Evolutionary conservation across 2,888 invertebrate genomes (phyloP).

Genomic region (Cryptus viduatorius): DNA sequence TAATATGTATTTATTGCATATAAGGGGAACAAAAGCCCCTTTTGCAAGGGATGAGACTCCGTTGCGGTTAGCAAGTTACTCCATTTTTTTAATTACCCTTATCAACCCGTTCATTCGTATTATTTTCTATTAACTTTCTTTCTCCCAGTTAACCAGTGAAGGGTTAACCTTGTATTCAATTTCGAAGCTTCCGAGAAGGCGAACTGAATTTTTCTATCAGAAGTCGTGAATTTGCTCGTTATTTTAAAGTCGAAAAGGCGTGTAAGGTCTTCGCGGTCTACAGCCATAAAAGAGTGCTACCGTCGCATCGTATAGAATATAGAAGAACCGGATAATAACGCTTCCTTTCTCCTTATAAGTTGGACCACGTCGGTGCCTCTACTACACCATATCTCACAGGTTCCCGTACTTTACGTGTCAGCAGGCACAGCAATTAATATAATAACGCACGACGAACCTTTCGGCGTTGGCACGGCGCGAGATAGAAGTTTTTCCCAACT

Average conservation of each 20-base stretch:
- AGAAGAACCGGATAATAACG: slow-evolving; percentile 46
- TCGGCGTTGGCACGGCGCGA: slow-evolving; percentile 31
- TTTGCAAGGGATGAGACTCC: too few relatives aligned
- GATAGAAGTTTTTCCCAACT: slow-evolving; percentile 61
- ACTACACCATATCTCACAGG: slow-evolving; percentile 51
- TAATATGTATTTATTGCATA: too few relatives aligned
- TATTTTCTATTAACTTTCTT: background rate
- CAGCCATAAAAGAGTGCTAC: slow-evolving; percentile 48
- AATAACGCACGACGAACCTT: slow-evolving; percentile 71
- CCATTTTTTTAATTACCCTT: too few relatives aligned
- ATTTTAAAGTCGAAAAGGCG: slow-evolving; percentile 44
- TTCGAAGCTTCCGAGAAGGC: background rate
- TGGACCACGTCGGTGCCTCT: slow-evolving; percentile 35
- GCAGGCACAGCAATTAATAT: slow-evolving; percentile 73
- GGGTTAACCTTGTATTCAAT: background rate
- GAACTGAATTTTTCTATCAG: background rate
- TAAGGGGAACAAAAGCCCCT: too few relatives aligned
- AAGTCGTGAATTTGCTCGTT: background rate
- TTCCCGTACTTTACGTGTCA: slow-evolving; percentile 63
- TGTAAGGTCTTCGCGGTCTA: slow-evolving; percentile 53
- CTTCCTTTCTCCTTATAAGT: slow-evolving; percentile 68
- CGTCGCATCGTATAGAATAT: slow-evolving; percentile 39
- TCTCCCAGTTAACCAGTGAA: background rate
- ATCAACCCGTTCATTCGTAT: too few relatives aligned
- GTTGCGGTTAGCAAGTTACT: too few relatives aligned